Evolutionary conservation across 2,888 invertebrate species (phyloP), one percentile per base, ranked within the genome.

Genomic region (Neoascia interrupta): DNA sequence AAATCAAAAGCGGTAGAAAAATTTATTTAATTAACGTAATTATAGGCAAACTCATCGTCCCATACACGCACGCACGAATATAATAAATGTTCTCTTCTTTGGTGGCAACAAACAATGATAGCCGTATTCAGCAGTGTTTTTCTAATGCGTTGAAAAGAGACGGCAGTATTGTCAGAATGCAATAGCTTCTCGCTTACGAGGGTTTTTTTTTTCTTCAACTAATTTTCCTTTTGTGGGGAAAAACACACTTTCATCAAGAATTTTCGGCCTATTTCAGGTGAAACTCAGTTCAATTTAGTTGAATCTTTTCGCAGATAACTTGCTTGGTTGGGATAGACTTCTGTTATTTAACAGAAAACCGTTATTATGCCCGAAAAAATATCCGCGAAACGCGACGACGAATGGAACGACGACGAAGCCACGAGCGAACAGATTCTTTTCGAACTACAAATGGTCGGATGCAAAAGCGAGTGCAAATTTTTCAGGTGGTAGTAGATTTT

Each of bases 351-450:
- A 26, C 31, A 56, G 49, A 56, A 68, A 54, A 73, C 28, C 41
- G 36, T 45, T 41, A 54, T 47, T 73, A 76, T 54, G 61, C 51
- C 56, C 72, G 72, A 79, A 41, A n/a, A 37, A 68, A 36, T 37
- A 79, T 73, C 56, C 61, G 72, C 66, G 51, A 79, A 51, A 68
- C 66, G 79, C 61, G 72, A 72, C 72, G 47, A 68, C 79, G 61
- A 79, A 43, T 39, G 69, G 58, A 56, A 63, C 68, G 69, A 79
- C 64, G 54, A 72, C 76, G 66, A 39, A 79, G 68, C 61, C 79
- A 79, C 79, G 61, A 72, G 66, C 72, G 64, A 72, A 66, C 72
- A 79, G 66, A 72, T 47, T 72, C 39, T 49, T 61, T 47, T 49
- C 53, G 31, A 72, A 72, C 45, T 60, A 28, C 23, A 54, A 64